phyloP scores from a whole-genome alignment of 2,113 vertebrate genomes.

The Dicaeum eximium region DNA sequence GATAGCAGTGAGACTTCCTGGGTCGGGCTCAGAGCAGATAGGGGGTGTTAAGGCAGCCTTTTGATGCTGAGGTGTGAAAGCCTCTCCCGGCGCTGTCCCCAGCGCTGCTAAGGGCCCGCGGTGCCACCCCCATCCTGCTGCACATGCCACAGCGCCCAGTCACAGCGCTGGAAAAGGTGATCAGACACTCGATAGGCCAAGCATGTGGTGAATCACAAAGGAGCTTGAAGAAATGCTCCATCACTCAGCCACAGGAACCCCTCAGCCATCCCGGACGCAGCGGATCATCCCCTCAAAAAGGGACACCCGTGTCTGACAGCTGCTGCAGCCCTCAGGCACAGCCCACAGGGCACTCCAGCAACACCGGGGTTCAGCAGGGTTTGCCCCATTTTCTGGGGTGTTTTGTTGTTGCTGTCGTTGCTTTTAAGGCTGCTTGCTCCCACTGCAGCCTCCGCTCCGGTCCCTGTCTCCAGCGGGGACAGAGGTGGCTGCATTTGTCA shows the following conservation, averaged over 20 bases:
- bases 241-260: background rate
- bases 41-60: background rate
- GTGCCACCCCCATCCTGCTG: background rate
- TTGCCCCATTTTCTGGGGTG: accelerated
- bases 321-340: background rate
- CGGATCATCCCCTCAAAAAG: background rate
- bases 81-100: background rate
- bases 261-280: accelerated
- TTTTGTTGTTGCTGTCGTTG: background rate
- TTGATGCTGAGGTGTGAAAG: background rate
- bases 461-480: background rate
- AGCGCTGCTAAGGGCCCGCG: background rate
- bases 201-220: background rate
- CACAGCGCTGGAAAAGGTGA: background rate
- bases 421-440: background rate
- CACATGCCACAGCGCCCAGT: background rate
- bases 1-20: background rate
- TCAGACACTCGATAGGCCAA: background rate
- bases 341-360: background rate
- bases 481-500: conserved; percentile 34
- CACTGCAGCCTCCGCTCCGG: accelerated
- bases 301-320: background rate
- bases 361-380: accelerated
- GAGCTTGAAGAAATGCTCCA: background rate
- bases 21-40: background rate